phyloP scores from a whole-genome alignment of 30 jellyfish, hydroid and myxozoan genomes.

The Phacellophora camtschatica region DNA sequence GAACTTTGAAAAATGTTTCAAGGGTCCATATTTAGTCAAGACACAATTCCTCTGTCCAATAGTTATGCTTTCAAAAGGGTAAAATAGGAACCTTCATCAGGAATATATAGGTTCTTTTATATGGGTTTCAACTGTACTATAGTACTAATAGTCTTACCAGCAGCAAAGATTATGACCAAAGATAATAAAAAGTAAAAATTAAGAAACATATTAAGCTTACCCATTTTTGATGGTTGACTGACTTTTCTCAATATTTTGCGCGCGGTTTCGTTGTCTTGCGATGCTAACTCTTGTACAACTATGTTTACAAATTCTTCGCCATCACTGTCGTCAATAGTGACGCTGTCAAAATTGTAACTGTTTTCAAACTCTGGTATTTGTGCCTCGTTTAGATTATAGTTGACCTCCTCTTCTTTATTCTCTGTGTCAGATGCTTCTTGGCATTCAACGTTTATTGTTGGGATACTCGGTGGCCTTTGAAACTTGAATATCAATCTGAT shows the following conservation, averaged over 20 bases:
- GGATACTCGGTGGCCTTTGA: conserved; percentile 83
- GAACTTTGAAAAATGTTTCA: too few relatives aligned
- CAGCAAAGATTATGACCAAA: too few relatives aligned
- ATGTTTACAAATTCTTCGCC: conserved; percentile 96
- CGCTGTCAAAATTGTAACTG: conserved; percentile 62
- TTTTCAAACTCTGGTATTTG: conserved; percentile 28
- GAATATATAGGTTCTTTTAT: too few relatives aligned
- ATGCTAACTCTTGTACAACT: conserved; percentile 82
- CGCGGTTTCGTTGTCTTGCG: conserved; percentile 63
- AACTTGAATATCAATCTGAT: conserved; percentile 73
- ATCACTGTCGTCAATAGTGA: conserved; percentile 80
- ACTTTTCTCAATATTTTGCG: conserved; percentile 62
- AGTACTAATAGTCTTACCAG: too few relatives aligned
- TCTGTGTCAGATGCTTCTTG: conserved; percentile 48
- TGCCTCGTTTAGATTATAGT: not conserved
- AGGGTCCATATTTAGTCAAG: too few relatives aligned
- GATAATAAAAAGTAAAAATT: too few relatives aligned
- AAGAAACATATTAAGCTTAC: too few relatives aligned
- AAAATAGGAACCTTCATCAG: too few relatives aligned
- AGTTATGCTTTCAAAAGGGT: too few relatives aligned
- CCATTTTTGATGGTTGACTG: conserved; percentile 15
- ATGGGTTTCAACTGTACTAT: too few relatives aligned
- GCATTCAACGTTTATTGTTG: not conserved
- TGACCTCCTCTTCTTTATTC: conserved; percentile 34
- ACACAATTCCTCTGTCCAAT: too few relatives aligned